Percentiles rank a stretch among this genome's conserved stretches.
phyloP scores from a whole-genome alignment of 37 sponge, comb jelly and placozoan species.

The Agelas oroides region DNA sequence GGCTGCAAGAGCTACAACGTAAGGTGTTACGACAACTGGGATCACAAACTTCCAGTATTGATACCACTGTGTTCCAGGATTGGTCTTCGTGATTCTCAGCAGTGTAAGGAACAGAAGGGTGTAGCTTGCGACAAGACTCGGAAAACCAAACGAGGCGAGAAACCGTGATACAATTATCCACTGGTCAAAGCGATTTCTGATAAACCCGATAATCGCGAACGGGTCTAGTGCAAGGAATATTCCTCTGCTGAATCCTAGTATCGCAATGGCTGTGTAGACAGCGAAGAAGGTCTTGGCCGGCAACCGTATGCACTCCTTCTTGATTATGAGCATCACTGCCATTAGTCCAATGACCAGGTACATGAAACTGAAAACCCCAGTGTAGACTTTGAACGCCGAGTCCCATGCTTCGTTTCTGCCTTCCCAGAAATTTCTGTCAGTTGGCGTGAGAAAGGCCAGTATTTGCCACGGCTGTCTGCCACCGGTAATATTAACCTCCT shows the following conservation, averaged over 20 bases:
- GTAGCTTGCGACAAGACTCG: conserved; percentile 60
- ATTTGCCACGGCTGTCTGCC: neutral
- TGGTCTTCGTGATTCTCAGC: conserved; percentile 8
- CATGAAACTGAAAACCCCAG: neutral
- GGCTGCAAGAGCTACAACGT: conserved; percentile 38
- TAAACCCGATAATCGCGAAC: conserved; percentile 28
- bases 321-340: conserved; percentile 22
- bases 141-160: conserved; percentile 45
- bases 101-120: conserved; percentile 59
- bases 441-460: neutral
- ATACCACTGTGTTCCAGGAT: conserved; percentile 31
- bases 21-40: conserved; percentile 29
- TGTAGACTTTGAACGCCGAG: conserved; percentile 6
- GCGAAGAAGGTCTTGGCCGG: conserved; percentile 49
- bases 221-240: conserved; percentile 23
- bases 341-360: conserved; percentile 28
- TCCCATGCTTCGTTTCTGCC: conserved; percentile 23
- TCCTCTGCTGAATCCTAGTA: conserved; percentile 54
- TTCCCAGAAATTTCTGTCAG: neutral
- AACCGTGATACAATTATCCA: conserved; percentile 52
- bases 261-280: conserved; percentile 31
- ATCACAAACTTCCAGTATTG: conserved; percentile 27
- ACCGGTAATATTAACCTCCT: neutral
- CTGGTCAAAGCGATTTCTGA: neutral
- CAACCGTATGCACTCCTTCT: conserved; percentile 35